Evolutionary conservation across 2,888 invertebrate species (phyloP), one percentile per base, ranked within the genome.

Genomic region (Chalcosyrphus nemorum): DNA sequence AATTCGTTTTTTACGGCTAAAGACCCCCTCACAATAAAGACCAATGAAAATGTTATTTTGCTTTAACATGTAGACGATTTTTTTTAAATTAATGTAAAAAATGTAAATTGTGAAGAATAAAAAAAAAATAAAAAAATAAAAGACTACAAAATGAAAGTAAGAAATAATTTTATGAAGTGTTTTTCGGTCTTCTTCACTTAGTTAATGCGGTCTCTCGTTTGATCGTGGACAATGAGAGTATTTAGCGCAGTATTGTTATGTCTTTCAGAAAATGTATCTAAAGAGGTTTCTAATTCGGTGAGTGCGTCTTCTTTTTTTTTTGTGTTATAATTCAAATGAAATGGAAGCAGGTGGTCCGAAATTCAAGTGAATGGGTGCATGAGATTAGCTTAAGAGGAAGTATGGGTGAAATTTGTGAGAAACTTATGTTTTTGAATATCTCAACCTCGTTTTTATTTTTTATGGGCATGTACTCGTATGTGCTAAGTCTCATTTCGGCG

Each of bases 121-220:
- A 7, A 56, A 50, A 43, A 38, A 38, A 38, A 1, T 4, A 6
- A 29, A 32, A 9, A 13, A 38, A 38, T 45, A 27, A 43, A 63
- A 77, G 13, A 35, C 21, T 43, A 17, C 50, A 24, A 77, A 77
- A 81, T 38, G 81, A 77, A 81, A 81, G 77, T 71, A 71, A 59
- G 65, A 45, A 71, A 71, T 70, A 11, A 35, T 81, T 71, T 63
- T 19, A 81, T 57, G 47, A 35, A 41, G 29, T 54, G 15, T 43
- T 68, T 75, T 13, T 32, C 63, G 47, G 13, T 47, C 43, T 41
- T 74, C 59, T 54, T 56, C 32, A 45, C 38, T 61, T 56, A 6
- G n/a, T 32, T 32, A 43, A 2, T 74, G 52, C 45, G 74, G 41
- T 59, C 50, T 59, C 57, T 47, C 21, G 38, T 75, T 56, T 81